Evolutionary conservation across 2,113 vertebrate genomes (phyloP), one percentile per base, ranked within the genome.

Genomic region (Leuciscus idus): DNA sequence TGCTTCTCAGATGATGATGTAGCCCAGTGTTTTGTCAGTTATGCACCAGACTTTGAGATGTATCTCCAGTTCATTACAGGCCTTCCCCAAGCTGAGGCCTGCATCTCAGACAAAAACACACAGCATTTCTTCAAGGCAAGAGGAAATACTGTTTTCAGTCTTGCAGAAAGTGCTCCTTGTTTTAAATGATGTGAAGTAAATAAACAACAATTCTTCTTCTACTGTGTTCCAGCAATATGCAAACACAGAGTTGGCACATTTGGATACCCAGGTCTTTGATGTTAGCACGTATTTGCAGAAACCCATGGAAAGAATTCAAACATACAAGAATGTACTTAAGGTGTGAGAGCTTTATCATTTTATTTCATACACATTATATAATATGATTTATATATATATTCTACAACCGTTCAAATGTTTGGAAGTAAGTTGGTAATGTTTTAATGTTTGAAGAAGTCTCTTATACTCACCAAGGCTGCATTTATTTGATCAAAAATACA

Each of bases 51-150:
- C 76, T 98, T 99, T 80, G 96, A 96, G 88, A 97, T 94, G 84
- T 98, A 99, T 89, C 95, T 99, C 84, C 95, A 96, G 91, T 99
- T 96, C 92, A 95, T 99, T 83, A 95, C 96, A 90, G 98, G 98
- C 30, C 95, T 96, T 1, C 92, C 96, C 36, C 97, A 98, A 93
- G 97, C 98, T 0, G 98, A 99, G 91, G 95, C 96, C 0, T 90
- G 96, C 23, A 84, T 98, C 1, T 92, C 95, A 23, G 97, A 96
- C 91, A 97, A 96, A 64, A 90, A 95, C 0, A 90, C 97, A 26
- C 97, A 98, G 73, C 95, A 97, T 15, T 98, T 96, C 93, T 98
- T 98, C 87, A 98, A 96, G 95, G 98, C 98, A 90, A 86, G 72
- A 36, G 12, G 15, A 79, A 50, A 62, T 26, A n/a, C 1, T 80